Percentiles rank a stretch among this genome's conserved stretches.
Evolutionary conservation across 2,113 vertebrate species (phyloP).

Genomic region (Conger conger): DNA sequence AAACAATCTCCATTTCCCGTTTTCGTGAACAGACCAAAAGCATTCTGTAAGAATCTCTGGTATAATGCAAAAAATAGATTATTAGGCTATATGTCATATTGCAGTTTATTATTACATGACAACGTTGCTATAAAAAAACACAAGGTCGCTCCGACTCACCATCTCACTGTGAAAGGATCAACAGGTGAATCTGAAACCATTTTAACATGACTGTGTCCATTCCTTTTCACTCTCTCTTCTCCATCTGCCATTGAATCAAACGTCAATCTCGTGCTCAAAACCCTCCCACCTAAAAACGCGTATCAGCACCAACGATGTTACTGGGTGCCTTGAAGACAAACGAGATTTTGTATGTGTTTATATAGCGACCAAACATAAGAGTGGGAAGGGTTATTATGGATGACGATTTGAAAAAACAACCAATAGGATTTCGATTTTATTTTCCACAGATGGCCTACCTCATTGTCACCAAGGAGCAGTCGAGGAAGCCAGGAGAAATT

Average conservation of each 20-base stretch:
- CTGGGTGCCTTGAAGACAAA: conserved; percentile 64
- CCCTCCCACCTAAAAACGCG: conserved; percentile 57
- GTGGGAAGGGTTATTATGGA: conserved; percentile 56
- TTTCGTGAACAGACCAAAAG: not conserved
- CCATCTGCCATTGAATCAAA: conserved; percentile 45
- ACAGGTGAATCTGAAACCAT: conserved; percentile 59
- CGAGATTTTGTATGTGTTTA: conserved; percentile 67
- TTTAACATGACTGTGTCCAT: conserved; percentile 30
- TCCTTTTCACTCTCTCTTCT: conserved; percentile 39
- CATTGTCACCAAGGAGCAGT: conserved; percentile 55
- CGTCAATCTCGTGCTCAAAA: conserved; percentile 46
- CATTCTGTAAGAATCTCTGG: conserved; percentile 25
- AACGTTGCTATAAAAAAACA: not conserved
- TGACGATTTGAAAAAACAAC: conserved; percentile 62
- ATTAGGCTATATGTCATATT: conserved; percentile 6
- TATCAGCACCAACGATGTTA: conserved; percentile 62
- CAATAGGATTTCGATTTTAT: conserved; percentile 60
- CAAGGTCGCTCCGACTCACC: conserved; percentile 53
- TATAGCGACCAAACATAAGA: conserved; percentile 61
- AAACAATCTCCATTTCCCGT: not conserved
- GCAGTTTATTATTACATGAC: not conserved
- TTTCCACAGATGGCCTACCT: conserved; percentile 48
- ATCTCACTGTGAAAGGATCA: conserved; percentile 49
- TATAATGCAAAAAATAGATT: conserved; percentile 35
- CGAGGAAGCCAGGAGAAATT: conserved; percentile 22